Evolutionary conservation across 2,113 vertebrate species (phyloP).

Genomic region (Trachemys scripta): DNA sequence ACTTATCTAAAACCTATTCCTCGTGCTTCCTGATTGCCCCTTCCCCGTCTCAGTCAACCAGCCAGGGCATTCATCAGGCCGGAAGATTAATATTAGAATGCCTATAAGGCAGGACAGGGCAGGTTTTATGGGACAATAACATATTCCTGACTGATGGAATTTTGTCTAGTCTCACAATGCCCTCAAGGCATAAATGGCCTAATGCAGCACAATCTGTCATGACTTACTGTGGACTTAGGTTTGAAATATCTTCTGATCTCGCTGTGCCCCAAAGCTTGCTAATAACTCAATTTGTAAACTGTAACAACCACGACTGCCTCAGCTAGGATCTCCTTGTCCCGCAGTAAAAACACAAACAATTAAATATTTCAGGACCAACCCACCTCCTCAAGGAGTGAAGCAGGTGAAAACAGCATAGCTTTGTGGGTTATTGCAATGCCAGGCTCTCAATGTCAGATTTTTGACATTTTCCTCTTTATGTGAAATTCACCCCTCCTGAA

Average conservation of each 20-base stretch:
- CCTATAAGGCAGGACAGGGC: neutral
- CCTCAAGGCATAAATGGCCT: neutral
- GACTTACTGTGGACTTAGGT: neutral
- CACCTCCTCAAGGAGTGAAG: neutral
- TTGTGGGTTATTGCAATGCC: neutral
- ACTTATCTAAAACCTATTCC: neutral
- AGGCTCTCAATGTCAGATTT: neutral
- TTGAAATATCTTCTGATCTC: neutral
- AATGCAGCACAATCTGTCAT: neutral
- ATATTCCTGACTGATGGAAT: neutral
- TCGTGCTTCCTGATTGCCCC: neutral
- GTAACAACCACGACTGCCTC: neutral
- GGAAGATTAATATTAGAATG: neutral
- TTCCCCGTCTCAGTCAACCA: neutral
- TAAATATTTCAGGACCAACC: neutral
- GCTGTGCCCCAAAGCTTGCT: neutral
- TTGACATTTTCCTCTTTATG: neutral
- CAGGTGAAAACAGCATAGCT: neutral
- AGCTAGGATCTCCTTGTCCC: neutral
- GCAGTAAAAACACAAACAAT: neutral
- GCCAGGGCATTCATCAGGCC: neutral
- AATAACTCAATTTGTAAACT: neutral
- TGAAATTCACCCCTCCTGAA: neutral
- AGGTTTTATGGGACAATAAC: neutral
- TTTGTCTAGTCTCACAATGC: neutral